Percentiles rank a stretch among this genome's conserved stretches.
Evolutionary conservation across 1,140 invertebrate species (phyloP).

Genomic region (Prorops nasuta): DNA sequence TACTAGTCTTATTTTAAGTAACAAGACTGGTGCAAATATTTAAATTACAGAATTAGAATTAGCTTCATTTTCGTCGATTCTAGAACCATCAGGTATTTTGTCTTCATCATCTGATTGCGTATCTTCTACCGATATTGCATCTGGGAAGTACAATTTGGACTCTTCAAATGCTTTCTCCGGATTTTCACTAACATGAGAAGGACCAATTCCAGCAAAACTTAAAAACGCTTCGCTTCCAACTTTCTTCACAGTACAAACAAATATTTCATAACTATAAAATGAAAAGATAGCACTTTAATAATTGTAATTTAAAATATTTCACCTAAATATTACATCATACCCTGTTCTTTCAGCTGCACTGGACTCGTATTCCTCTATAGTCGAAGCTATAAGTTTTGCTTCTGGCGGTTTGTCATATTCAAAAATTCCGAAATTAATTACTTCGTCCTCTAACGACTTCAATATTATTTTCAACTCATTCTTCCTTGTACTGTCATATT

Average conservation of each 20-base stretch:
- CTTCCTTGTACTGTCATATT: conserved; percentile 48
- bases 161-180: conserved; percentile 49
- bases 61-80: conserved; percentile 23
- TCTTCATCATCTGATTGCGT: conserved; percentile 47
- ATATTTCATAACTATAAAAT: conserved; percentile 44
- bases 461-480: conserved; percentile 46
- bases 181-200: conserved; percentile 53
- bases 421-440: conserved; percentile 50
- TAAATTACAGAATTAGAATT: not conserved
- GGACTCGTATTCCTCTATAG: conserved; percentile 45
- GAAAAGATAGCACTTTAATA: conserved; percentile 1
- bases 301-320: conserved; percentile 2
- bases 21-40: not conserved
- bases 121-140: conserved; percentile 35
- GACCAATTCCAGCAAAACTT: conserved; percentile 52
- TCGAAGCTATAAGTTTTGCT: conserved; percentile 43
- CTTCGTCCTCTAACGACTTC: conserved; percentile 42
- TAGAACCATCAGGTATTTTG: conserved; percentile 24
- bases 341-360: conserved; percentile 41
- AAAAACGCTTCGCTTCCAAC: conserved; percentile 47
- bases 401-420: conserved; percentile 48
- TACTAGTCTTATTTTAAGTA: too few relatives aligned
- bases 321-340: conserved; percentile 20
- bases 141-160: conserved; percentile 47
- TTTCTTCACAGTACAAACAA: conserved; percentile 50